A percentile compares a stretch with the other conserved stretches of the same genome.
Conservation (phyloP, 2,888 invertebrate species). For the Agriotes lineatus region DNA sequence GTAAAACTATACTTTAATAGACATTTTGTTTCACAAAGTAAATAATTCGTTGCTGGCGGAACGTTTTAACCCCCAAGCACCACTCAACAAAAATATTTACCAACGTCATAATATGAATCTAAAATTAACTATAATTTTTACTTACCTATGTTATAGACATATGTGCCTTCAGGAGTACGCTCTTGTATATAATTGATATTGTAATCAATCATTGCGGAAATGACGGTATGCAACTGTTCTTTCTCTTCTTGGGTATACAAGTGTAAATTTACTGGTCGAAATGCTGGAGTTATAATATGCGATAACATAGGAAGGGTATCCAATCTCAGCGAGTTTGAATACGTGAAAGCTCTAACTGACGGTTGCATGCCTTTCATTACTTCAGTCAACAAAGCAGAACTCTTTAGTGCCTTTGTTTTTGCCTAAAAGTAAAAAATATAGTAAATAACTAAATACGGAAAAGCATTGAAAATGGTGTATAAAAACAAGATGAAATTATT, state of each 20-base stretch:
- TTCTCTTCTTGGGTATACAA: slow-evolving; percentile 82
- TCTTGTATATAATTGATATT: slow-evolving; percentile 89
- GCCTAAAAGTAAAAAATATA: no score
- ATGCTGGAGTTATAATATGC: slow-evolving; percentile 78
- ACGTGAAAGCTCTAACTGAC: slow-evolving; percentile 65
- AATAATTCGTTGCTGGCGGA: no score
- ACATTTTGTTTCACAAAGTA: no score
- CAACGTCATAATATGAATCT: no score
- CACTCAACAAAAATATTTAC: no score
- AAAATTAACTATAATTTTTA: no score
- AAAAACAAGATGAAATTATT: no score
- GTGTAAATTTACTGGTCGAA: slow-evolving; percentile 80
- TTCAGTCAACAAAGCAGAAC: slow-evolving; percentile 71
- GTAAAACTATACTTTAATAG: no score
- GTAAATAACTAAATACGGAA: no score
- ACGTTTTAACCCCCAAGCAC: no score
- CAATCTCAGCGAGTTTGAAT: slow-evolving; percentile 68
- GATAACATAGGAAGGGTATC: slow-evolving; percentile 81
- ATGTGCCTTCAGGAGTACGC: slow-evolving; percentile 81
- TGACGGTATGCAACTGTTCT: slow-evolving; percentile 76
- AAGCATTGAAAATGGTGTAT: no score
- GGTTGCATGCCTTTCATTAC: slow-evolving; percentile 76
- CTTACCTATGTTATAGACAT: slow-evolving; percentile 70
- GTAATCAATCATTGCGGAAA: slow-evolving; percentile 89
- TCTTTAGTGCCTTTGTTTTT: slow-evolving; percentile 67